Evolutionary conservation across 1,140 invertebrate genomes (phyloP), one percentile per base, ranked within the genome.

Genomic region (Papilio polytes): DNA sequence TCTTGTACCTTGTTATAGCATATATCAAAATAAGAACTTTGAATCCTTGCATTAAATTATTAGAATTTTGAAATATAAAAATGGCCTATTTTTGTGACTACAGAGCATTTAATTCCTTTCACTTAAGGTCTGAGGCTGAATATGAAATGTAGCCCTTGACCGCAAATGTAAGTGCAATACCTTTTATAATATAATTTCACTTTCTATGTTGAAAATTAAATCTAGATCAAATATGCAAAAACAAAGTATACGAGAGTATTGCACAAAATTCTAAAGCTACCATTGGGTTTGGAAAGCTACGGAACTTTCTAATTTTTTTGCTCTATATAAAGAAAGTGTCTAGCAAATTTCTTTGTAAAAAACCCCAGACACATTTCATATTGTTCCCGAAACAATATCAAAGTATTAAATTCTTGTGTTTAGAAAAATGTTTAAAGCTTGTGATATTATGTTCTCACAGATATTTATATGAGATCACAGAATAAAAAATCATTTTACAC

Each of bases 351-450:
- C 76, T 78, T 78, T 78, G 76, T 78, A n/a, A 0, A 56, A 59
- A 78, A 26, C 44, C 31, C 31, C 53, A 78, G 76, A 78, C 51
- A 59, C 59, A 78, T 78, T 78, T 78, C 48, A 78, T 78, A 78
- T 78, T 78, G 76, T 78, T 59, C 31, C 76, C 76, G 53, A 78
- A 78, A 78, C 53, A 63, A 56, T 63, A 78, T 26, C 53, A 22
- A 78, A 78, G 51, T 78, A 59, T 31, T 74, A 41, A 31, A 41
- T 31, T 56, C 26, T 41, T 36, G 3, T 22, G 26, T 53, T 20
- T 15, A 46, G 46, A 56, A 31, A 56, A 76, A 76, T 76, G n/a
- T 76, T 31, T 22, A 22, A 51, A 20, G 22, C 26, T 76, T 20
- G 13, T 22, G 36, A 13, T 15, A 41, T 8, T 41, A 41, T 41